These are phyloP conservation scores for Oryzias javanicus DNA, from an alignment of 2,113 vertebrate genomes.

Conservation along the genomic window DNA sequence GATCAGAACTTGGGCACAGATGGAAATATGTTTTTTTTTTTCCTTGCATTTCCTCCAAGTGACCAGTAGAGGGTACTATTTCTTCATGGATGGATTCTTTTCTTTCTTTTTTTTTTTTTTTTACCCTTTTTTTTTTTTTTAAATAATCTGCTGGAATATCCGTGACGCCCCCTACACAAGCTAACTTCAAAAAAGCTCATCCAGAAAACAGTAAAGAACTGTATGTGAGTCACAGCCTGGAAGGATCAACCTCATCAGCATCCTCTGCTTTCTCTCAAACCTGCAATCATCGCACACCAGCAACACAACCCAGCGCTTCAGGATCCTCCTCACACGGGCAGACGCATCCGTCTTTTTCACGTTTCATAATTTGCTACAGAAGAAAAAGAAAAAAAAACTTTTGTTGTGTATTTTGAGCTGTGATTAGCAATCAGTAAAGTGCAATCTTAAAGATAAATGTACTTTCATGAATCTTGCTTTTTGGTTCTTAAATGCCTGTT, in stretches of 20 bases:
- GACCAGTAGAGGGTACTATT: slow-evolving; percentile 63
- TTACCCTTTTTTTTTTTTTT: not conserved
- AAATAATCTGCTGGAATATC: slow-evolving; percentile 28
- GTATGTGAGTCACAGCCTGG: slow-evolving; percentile 28
- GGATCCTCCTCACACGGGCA: slow-evolving; percentile 11
- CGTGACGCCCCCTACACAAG: slow-evolving; percentile 16
- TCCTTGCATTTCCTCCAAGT: slow-evolving; percentile 53
- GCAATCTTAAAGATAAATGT: slow-evolving; percentile 75
- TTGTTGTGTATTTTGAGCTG: slow-evolving; percentile 75
- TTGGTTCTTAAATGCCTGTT: slow-evolving; percentile 53
- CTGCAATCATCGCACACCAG: slow-evolving; percentile 44
- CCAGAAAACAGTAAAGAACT: slow-evolving; percentile 41
- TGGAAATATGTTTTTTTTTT: slow-evolving; percentile 42
- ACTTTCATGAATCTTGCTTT: slow-evolving; percentile 63
- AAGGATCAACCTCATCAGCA: slow-evolving; percentile 42
- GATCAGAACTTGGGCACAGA: slow-evolving; percentile 24
- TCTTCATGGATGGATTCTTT: slow-evolving; percentile 26
- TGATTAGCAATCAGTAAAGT: slow-evolving; percentile 83
- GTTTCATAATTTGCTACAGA: slow-evolving; percentile 45
- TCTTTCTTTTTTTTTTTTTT: not conserved
- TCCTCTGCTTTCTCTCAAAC: slow-evolving; percentile 31
- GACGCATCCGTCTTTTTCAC: slow-evolving; percentile 34
- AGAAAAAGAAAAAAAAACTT: slow-evolving; percentile 31
- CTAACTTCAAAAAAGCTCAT: slow-evolving; percentile 14
- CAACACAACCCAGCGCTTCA: slow-evolving; percentile 33